phyloP scores from a whole-genome alignment of 2,797 vertebrate genomes.

The Hippocampus kuda region DNA sequence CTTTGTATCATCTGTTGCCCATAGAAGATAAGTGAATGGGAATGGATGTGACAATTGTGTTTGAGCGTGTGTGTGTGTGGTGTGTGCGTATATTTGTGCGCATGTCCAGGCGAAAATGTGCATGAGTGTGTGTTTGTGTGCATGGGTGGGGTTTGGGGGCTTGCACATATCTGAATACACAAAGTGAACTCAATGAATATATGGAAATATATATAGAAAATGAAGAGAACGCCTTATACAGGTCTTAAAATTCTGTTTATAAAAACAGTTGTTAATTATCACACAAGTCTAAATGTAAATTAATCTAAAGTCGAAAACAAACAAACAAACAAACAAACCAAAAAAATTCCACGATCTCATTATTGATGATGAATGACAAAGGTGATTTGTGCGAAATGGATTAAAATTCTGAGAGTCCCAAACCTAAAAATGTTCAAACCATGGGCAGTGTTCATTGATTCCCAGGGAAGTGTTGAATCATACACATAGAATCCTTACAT shows the following conservation, averaged over 20 bases:
- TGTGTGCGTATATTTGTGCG: neutral
- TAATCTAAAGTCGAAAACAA: too few relatives aligned
- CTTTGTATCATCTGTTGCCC: conserved; percentile 8
- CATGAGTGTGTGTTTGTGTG: too few relatives aligned
- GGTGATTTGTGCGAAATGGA: too few relatives aligned
- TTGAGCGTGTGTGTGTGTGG: conserved; percentile 3
- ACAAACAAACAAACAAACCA: too few relatives aligned
- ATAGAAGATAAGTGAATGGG: conserved; percentile 25
- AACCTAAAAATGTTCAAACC: neutral
- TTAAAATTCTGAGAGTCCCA: neutral
- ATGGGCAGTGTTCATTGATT: conserved; percentile 7
- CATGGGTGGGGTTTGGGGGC: neutral
- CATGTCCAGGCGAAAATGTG: too few relatives aligned
- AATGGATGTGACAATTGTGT: conserved; percentile 26
- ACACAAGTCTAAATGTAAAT: too few relatives aligned
- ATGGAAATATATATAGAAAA: conserved; percentile 3
- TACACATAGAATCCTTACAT: conserved; percentile 22
- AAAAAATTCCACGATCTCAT: too few relatives aligned
- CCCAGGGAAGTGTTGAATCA: conserved; percentile 38
- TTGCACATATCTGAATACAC: conserved; percentile 7
- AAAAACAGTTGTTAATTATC: too few relatives aligned
- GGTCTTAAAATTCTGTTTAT: too few relatives aligned
- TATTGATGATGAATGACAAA: too few relatives aligned
- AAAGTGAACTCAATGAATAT: conserved; percentile 15
- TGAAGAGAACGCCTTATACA: too few relatives aligned